Conservation (phyloP, 2,888 invertebrate genomes). For the Trachelus troglodyta region DNA sequence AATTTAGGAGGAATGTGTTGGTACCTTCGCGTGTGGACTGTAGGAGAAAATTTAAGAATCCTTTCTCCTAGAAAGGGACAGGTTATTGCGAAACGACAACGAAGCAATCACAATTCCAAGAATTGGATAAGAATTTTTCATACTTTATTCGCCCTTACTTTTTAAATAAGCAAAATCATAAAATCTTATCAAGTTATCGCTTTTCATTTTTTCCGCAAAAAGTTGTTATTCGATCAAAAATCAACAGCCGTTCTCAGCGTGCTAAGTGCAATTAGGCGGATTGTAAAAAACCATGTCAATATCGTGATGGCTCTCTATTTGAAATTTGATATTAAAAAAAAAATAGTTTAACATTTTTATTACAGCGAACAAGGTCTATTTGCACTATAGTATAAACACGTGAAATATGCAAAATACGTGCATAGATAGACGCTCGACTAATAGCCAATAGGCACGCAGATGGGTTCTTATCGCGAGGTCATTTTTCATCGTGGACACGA, state of each 20-base stretch:
- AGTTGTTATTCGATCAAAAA: not conserved
- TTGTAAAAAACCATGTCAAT: not conserved
- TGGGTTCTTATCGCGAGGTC: constrained; percentile 8
- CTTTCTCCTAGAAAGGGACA: not conserved
- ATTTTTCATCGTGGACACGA: constrained; percentile 9
- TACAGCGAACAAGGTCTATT: not conserved
- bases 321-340: not conserved
- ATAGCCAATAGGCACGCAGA: constrained; percentile 13
- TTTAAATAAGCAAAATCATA: not conserved
- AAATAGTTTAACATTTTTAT: too few species aligned
- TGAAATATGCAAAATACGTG: not conserved
- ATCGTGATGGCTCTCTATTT: not conserved
- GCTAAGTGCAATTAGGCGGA: not conserved
- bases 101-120: not conserved
- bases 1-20: constrained; percentile 35
- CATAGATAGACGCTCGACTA: constrained; percentile 9
- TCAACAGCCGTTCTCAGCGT: not conserved
- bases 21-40: not conserved
- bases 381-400: not conserved
- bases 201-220: not conserved
- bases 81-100: not conserved
- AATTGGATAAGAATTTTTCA: not conserved
- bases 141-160: not conserved
- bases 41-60: not conserved
- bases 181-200: not conserved